Base-by-base conservation (phyloP, 2,888 invertebrate genomes). In the Volucella inanis region DNA sequence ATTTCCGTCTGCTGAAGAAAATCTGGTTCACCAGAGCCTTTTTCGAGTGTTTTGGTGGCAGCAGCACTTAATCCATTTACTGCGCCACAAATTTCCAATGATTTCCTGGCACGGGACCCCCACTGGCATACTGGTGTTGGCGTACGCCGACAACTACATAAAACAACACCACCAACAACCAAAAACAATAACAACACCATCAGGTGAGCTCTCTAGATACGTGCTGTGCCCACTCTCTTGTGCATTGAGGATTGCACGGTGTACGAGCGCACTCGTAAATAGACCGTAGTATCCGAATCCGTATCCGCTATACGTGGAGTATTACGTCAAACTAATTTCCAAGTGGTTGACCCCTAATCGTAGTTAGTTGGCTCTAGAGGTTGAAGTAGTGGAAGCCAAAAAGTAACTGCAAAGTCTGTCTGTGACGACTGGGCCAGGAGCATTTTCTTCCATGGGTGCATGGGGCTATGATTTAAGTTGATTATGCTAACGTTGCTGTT, bases 271-370 rank as follows among this genome's bases (percentile, higher is more conserved):
- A 31, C 31, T 31, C 4, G 31, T 31, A 31, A 31, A 31, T 31
- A 31, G 31, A 31, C 31, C 31, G 6, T 31, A 31, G 31, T 31
- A 31, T 31, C 31, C 31, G 31, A 31, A 31, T 31, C 31, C 15
- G 39, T 12, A 12, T 38, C 14, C 49, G 10, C 43, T 11, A 31
- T n/a, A 54, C 31, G 45, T 67, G 61, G 45, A 52, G 72, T 62
- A 62, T 78, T 78, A 78, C 83, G 83, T 79, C 83, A 79, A 74
- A 78, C 72, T 70, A 68, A 79, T 70, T 79, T 55, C 74, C 59
- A 68, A 75, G 83, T 84, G 83, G 64, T 84, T 84, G 83, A 84
- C 83, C 83, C 55, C 79, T 75, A 64, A 75, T 83, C 68, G 64
- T 45, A 49, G 41, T 78, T 67, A 49, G 62, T 49, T 68, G 72